Evolutionary conservation across 1,140 invertebrate species (phyloP), one percentile per base, ranked within the genome.

Genomic region (Cydia splendana): DNA sequence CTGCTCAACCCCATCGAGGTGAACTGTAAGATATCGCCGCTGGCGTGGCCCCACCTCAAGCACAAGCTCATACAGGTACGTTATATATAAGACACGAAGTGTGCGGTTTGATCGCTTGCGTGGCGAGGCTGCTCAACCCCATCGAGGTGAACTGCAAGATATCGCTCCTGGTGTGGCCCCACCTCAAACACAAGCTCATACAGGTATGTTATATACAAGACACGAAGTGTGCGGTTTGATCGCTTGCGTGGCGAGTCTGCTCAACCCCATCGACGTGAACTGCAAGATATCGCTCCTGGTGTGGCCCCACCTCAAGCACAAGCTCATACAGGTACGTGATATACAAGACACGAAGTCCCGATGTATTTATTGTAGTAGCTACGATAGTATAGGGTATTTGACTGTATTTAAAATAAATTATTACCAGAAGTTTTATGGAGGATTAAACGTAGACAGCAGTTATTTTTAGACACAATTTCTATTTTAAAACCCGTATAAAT

Each of bases 131-230:
- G 30, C 90, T 99, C 51, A 96, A 96, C 79, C 94, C 97, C 2
- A 97, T 98, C n/a, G 98, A 99, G 92, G 96, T 99, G 2, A 97
- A 98, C 85, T 98, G 97, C 85, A 98, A 98, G 93, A 95, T 99
- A 53, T 94, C 98, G 81, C 96, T 97, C 34, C 93, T 97, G 9
- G 95, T 99, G 75, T 94, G 95, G 81, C 95, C 95, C 0, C 98
- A 97, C 84, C 94, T 99, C 10, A 96, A 96, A 77, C 30, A 30
- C 30, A 30, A 30, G 30, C 30, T 30, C 30, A 30, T 30, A 30
- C 30, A 30, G 30, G 30, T 30, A 89, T 2, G 30, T 30, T 0
- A 30, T 30, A 10, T 38, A 65, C 20, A 30, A 30, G 30, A 30
- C 30, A 30, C 0, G 30, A 2, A 30, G 30, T 30, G 30, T 30